Base-by-base conservation (phyloP, 2,113 vertebrate genomes). In the Pterocles gutturalis region DNA sequence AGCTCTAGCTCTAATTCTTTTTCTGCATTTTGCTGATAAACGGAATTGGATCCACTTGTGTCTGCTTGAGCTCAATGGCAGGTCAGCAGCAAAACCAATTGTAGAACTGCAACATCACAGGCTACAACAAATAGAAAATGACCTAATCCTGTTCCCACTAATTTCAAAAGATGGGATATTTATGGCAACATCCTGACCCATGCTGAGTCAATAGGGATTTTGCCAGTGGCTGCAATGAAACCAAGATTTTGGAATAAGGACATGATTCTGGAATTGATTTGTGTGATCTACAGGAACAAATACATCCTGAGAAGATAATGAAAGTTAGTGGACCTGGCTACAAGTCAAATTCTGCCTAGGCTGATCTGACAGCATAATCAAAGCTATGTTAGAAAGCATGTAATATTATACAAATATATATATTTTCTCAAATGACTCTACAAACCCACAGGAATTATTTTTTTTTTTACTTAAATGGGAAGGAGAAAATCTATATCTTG, bases 401-500 rank as follows among this genome's bases (percentile, higher is more conserved):
- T 38, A 91, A 89, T 94, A 93, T 91, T 94, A 94, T 66, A 96
- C 87, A 97, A 96, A 95, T 94, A 92, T 72, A 88, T 85, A 33
- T 96, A 5, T 96, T 93, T 95, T 61, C 94, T 97, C 97, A 87
- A 92, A 92, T 91, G 16, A 92, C 73, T 95, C 48, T 57, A 82
- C 83, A 77, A 93, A 95, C 86, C 87, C 92, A 94, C 72, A 94
- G 90, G 95, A 95, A 61, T 7, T 86, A 72, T 79, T 82, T 67
- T 28, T 51, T 28, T 86, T 93, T 93, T 79, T 67, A 76, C 88
- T 94, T 96, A 96, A 96, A 79, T 89, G n/a, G 66, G 85, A 95
- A 92, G 61, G 21, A 92, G 88, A 91, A 95, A 97, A 97, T 95
- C 94, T 87, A 91, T 97, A 97, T 95, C 95, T 92, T 34, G 3